A percentile compares a stretch with the other conserved stretches of the same genome.
phyloP scores from a whole-genome alignment of 2,113 vertebrate species.

The Gnathonemus echidnorhynchus region DNA sequence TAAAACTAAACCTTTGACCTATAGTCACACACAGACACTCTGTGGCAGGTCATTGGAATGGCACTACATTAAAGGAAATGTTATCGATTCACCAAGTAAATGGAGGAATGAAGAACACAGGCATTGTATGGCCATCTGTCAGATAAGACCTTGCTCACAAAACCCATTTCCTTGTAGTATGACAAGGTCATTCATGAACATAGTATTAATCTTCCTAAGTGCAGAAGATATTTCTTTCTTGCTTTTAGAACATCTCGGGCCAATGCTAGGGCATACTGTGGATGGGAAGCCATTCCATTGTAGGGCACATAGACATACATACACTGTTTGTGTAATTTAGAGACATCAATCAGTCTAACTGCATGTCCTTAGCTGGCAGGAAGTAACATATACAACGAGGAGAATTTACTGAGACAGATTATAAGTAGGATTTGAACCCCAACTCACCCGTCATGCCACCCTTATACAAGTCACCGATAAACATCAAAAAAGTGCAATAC shows the following conservation, averaged over 20 bases:
- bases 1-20: constrained; percentile 20
- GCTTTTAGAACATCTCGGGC: constrained; percentile 28
- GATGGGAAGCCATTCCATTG: neutral
- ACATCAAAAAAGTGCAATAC: neutral
- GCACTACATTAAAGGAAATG: constrained; percentile 8
- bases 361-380: neutral
- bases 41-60: constrained; percentile 13
- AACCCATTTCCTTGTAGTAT: constrained; percentile 27
- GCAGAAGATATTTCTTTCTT: constrained; percentile 33
- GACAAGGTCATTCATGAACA: constrained; percentile 43
- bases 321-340: neutral
- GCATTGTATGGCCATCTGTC: constrained; percentile 19
- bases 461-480: neutral
- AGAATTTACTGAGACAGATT: neutral
- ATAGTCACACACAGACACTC: constrained; percentile 7
- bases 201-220: constrained; percentile 49
- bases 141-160: constrained; percentile 31
- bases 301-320: neutral
- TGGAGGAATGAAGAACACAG: constrained; percentile 9
- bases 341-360: neutral
- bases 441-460: neutral
- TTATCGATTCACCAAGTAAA: constrained; percentile 14
- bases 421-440: neutral
- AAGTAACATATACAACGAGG: neutral
- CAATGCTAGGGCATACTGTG: neutral